Evolutionary conservation across 2,113 vertebrate species (phyloP), one percentile per base, ranked within the genome.

Genomic region (Etheostoma cragini): DNA sequence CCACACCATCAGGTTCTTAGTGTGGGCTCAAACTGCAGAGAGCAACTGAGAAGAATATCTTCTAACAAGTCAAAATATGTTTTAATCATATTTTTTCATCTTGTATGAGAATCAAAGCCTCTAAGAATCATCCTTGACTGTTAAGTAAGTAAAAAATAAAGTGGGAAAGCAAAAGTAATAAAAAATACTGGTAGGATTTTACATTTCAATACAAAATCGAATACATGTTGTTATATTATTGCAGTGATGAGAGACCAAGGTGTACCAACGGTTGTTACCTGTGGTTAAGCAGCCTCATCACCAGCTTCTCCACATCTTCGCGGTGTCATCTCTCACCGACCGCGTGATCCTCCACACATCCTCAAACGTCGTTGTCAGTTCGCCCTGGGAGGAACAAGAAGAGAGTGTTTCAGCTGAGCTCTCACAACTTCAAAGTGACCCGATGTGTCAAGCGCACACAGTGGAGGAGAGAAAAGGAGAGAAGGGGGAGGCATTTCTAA

Each of bases 261-360:
- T 66, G 53, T 49, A 35, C 62, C 56, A 66, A 4, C 19, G 35
- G 33, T 21, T 21, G 63, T 56, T 89, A 95, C 94, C 94, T 93
- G 82, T 85, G 67, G 33, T 86, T 72, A 58, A 83, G 74, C 73
- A 35, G 75, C 73, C 50, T 58, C 85, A 87, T 95, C 89, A 93
- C 85, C 77, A 68, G 85, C 82, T 85, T 91, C 84, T 87, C 78
- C 82, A 71, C 66, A 74, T 84, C 80, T 61, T 16, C 21, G 73
- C 13, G 13, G 46, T 33, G 72, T 77, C 49, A 57, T 75, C 79
- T 84, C 87, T 81, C 66, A 80, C 65, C 73, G 10, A 61, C 70
- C 24, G 60, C 89, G 92, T 81, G 62, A 77, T 90, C 78, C 60
- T 78, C 62, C 65, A 58, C 78, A 73, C 64, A 79, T 61, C 70